These are phyloP conservation scores for Creontiades dilutus DNA, from an alignment of 2,888 invertebrate genomes.

Conservation along the genomic window DNA sequence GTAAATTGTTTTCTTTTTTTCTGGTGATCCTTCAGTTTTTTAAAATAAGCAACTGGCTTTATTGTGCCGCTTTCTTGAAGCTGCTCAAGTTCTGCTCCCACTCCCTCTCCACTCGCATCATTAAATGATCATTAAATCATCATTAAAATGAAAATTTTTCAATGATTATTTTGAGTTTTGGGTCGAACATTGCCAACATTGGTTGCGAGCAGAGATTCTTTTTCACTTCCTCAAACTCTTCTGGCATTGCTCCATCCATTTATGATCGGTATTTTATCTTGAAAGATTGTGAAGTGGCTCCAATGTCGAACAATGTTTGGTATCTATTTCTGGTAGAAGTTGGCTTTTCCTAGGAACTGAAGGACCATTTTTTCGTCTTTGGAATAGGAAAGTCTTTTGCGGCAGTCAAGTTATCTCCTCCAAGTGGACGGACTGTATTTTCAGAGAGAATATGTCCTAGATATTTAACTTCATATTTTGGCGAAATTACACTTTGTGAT, in stretches of 20 bases:
- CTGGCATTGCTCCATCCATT: conserved; percentile 64
- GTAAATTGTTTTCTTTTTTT: conserved; percentile 71
- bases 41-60: conserved; percentile 67
- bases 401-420: conserved; percentile 64
- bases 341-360: conserved; percentile 61
- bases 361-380: conserved; percentile 57
- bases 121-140: no score
- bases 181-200: conserved; percentile 76
- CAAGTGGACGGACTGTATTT: conserved; percentile 64
- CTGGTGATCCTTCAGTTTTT: conserved; percentile 34
- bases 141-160: no score
- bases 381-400: conserved; percentile 63
- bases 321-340: conserved; percentile 64
- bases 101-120: conserved; percentile 76
- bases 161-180: conserved; percentile 75
- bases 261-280: conserved; percentile 58
- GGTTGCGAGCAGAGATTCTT: conserved; percentile 75
- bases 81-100: conserved; percentile 76
- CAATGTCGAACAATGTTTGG: conserved; percentile 50
- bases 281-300: conserved; percentile 69
- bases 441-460: conserved; percentile 69
- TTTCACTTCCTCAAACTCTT: conserved; percentile 60
- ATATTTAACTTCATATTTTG: conserved; percentile 67
- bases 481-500: conserved; percentile 72
- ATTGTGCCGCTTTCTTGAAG: conserved; percentile 56